A percentile compares a stretch with the other conserved stretches of the same genome.
Evolutionary conservation across 2,888 invertebrate species (phyloP).

Genomic region (Rhingia rostrata): DNA sequence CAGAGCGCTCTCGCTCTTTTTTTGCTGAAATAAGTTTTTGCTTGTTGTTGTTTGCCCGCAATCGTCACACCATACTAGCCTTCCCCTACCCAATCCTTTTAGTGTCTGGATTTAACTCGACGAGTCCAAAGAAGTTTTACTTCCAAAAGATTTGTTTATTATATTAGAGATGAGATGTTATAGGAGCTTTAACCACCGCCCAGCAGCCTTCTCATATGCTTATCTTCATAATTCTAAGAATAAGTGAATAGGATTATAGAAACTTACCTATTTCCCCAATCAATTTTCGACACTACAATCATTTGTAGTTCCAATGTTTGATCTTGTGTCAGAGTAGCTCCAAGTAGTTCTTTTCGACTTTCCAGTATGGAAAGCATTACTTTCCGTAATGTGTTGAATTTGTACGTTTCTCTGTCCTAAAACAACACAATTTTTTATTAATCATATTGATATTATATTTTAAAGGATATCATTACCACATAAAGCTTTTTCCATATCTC

Average conservation of each 20-base stretch:
- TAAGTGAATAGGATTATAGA: neutral
- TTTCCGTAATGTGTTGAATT: conserved; percentile 92
- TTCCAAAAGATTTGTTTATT: too few relatives aligned
- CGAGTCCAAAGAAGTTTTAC: too few relatives aligned
- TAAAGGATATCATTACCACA: conserved; percentile 87
- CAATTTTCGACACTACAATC: conserved; percentile 94
- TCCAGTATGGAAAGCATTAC: conserved; percentile 95
- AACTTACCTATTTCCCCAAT: conserved; percentile 97
- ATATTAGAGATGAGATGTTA: too few relatives aligned
- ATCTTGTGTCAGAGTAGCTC: conserved; percentile 95
- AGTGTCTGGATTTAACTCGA: too few relatives aligned
- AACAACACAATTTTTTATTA: neutral
- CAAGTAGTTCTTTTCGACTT: conserved; percentile 92
- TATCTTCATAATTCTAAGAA: too few relatives aligned
- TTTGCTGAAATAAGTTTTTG: too few relatives aligned
- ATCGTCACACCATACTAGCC: too few relatives aligned
- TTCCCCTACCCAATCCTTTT: too few relatives aligned
- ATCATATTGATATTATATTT: neutral
- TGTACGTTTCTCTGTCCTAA: conserved; percentile 92
- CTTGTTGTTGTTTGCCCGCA: too few relatives aligned
- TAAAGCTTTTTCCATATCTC: conserved; percentile 95
- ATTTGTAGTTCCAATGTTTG: conserved; percentile 93
- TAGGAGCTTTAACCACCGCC: too few relatives aligned
- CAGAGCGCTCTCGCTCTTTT: too few relatives aligned
- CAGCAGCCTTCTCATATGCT: too few relatives aligned